A percentile compares a stretch with the other conserved stretches of the same genome.
Evolutionary conservation across 1,140 invertebrate species (phyloP).

Genomic region (Scaptomyza pallida): DNA sequence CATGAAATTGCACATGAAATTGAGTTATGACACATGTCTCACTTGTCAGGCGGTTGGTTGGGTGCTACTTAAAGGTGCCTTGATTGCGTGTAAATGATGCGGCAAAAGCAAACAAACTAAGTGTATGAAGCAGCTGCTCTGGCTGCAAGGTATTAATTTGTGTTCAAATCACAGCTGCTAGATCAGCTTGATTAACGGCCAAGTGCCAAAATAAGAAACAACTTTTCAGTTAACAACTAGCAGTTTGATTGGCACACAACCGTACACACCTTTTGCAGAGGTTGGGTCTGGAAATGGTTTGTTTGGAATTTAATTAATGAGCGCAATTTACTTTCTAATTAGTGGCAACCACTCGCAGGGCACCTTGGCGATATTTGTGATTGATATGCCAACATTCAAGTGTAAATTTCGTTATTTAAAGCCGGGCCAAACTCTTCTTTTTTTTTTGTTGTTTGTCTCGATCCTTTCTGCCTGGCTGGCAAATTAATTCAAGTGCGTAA

Average conservation of each 20-base stretch:
- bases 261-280: background rate
- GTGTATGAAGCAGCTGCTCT: conserved; percentile 36
- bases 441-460: no score
- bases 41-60: conserved; percentile 18
- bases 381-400: conserved; percentile 64
- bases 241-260: conserved; percentile 39
- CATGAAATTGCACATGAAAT: conserved; percentile 79
- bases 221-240: conserved; percentile 23
- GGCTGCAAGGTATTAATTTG: conserved; percentile 18
- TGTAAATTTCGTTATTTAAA: conserved; percentile 43
- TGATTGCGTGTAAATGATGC: conserved; percentile 65
- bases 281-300: conserved; percentile 1
- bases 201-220: conserved; percentile 38
- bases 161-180: conserved; percentile 37
- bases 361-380: conserved; percentile 67
- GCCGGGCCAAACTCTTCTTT: conserved; percentile 56
- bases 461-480: no score
- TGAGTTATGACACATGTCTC: conserved; percentile 70
- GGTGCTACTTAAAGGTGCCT: conserved; percentile 41
- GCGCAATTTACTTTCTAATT: conserved; percentile 74
- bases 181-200: conserved; percentile 41
- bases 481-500: conserved; percentile 80
- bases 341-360: conserved; percentile 52
- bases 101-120: conserved; percentile 11
- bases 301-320: conserved; percentile 66